A percentile compares a stretch with the other conserved stretches of the same genome.
Conservation (phyloP, 2,888 invertebrate species). For the Agriopis marginaria region DNA sequence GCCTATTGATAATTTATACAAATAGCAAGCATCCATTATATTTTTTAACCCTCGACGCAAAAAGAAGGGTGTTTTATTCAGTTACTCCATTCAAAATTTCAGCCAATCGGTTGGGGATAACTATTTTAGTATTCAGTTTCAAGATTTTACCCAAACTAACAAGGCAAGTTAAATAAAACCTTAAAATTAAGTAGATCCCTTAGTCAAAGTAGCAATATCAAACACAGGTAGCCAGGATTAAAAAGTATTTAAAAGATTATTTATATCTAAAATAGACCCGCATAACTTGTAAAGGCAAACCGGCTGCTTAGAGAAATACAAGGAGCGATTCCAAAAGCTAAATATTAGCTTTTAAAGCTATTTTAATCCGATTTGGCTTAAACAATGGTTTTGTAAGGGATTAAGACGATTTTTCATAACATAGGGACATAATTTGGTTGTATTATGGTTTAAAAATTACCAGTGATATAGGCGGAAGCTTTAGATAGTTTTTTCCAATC, state of each 20-base stretch:
- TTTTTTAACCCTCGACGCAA: too few species aligned
- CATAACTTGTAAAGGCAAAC: conserved; percentile 10
- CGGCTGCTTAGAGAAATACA: background rate
- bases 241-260: background rate
- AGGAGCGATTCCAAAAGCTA: too few species aligned
- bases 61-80: too few species aligned
- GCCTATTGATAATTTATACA: too few species aligned
- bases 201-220: background rate
- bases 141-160: too few species aligned
- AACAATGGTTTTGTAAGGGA: conserved; percentile 10
- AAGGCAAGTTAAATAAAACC: too few species aligned
- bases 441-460: background rate
- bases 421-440: conserved; percentile 19
- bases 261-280: conserved; percentile 14
- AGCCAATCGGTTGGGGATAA: too few species aligned
- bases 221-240: conserved; percentile 11
- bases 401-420: conserved; percentile 26
- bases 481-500: background rate
- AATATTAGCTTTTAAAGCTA: background rate
- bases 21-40: too few species aligned
- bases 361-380: conserved; percentile 20
- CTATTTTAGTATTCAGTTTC: too few species aligned
- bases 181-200: background rate
- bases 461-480: background rate
- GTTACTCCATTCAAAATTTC: too few species aligned